A percentile compares a stretch with the other conserved stretches of the same genome.
Evolutionary conservation across 2,888 invertebrate genomes (phyloP).

Genomic region (Noctua fimbriata): DNA sequence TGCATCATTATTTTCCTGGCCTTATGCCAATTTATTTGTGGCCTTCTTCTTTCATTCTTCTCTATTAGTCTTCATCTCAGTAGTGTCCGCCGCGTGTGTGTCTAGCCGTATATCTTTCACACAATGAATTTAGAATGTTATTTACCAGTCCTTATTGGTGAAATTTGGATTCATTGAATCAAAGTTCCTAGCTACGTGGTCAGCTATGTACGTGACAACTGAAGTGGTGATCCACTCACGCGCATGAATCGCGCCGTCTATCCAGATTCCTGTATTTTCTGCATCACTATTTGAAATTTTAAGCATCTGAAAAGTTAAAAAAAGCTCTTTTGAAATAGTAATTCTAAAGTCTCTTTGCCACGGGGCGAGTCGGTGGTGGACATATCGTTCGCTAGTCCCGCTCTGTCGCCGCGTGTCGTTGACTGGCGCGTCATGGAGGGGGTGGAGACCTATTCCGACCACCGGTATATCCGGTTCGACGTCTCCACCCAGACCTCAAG

Average conservation of each 20-base stretch:
- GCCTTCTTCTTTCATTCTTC: neutral
- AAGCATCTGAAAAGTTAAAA: constrained; percentile 78
- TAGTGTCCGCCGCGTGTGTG: neutral
- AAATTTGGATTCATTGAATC: constrained; percentile 91
- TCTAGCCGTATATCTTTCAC: neutral
- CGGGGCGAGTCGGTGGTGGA: too few relatives aligned
- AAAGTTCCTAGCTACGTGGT: constrained; percentile 93
- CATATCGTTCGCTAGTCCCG: too few relatives aligned
- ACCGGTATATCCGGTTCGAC: too few relatives aligned
- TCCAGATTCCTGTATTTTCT: constrained; percentile 92
- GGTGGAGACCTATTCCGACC: too few relatives aligned
- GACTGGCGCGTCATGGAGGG: too few relatives aligned
- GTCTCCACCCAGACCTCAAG: too few relatives aligned
- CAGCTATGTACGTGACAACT: constrained; percentile 93
- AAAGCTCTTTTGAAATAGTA: neutral
- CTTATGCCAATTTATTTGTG: neutral
- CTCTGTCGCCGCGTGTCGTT: too few relatives aligned
- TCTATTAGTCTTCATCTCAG: neutral
- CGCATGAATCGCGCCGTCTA: constrained; percentile 96
- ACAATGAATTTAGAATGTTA: neutral
- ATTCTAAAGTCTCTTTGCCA: too few relatives aligned
- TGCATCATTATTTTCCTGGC: neutral
- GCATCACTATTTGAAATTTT: constrained; percentile 93
- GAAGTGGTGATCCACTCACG: constrained; percentile 97
- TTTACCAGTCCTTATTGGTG: constrained; percentile 95